These are phyloP conservation scores for Sciurus carolinensis DNA, from an alignment of 2,797 vertebrate species.

Conservation along the genomic window DNA sequence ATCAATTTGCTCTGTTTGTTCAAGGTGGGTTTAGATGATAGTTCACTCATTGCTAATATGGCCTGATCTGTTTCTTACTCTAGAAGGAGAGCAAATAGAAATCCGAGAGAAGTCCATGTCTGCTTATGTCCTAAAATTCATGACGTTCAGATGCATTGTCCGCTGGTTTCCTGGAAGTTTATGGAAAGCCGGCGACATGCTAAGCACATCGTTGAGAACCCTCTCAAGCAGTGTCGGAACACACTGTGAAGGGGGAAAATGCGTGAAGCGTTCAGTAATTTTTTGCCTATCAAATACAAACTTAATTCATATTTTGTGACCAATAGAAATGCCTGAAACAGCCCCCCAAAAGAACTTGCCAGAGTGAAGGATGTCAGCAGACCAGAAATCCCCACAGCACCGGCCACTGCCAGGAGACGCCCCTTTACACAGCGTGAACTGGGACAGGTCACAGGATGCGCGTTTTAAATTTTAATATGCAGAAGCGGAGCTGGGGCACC, in stretches of 20 bases:
- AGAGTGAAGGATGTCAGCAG: neutral
- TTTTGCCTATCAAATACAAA: neutral
- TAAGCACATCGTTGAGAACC: neutral
- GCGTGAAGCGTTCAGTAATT: neutral
- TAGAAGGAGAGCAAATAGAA: neutral
- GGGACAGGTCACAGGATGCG: too few species aligned
- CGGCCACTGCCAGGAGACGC: neutral
- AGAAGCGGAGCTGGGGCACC: neutral
- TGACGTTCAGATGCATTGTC: neutral
- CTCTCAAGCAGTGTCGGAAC: neutral
- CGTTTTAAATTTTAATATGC: neutral
- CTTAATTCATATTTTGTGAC: neutral
- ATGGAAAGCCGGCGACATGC: neutral
- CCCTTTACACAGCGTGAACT: too few species aligned
- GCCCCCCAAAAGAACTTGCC: neutral
- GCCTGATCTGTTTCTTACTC: slow-evolving; percentile 44
- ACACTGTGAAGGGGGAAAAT: neutral
- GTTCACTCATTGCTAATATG: neutral
- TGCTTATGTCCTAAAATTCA: neutral
- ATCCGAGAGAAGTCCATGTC: neutral
- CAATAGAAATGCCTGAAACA: neutral
- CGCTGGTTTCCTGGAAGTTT: neutral
- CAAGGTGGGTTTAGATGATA: slow-evolving; percentile 21
- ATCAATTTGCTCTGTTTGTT: slow-evolving; percentile 32
- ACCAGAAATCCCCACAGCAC: neutral